Base-by-base conservation (phyloP, 2,888 invertebrate genomes). In the Euzetes globulus region DNA sequence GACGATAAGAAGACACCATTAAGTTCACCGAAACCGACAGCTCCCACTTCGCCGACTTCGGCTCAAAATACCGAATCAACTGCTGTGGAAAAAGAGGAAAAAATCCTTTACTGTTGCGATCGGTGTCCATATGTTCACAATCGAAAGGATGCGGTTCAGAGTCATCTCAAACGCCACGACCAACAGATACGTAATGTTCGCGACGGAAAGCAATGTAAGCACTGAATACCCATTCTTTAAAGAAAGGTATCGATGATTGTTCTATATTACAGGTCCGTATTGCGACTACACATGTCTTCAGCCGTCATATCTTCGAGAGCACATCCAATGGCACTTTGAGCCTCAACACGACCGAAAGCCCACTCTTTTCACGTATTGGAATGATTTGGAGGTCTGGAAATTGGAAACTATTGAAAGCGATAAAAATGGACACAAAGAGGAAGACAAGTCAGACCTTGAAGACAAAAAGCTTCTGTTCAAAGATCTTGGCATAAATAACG, bases 261-360 rank as follows among this genome's bases (percentile, higher is more conserved):
- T 41, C 4, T n/a, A n/a, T n/a, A 33, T 9, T 33, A 6, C 33
- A 41, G 41, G 41, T 83, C 87, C 89, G 27, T 89, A 90, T 82
- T 94, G 94, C 82, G 91, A 92, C 83, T 90, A 90, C 82, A 88
- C 89, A 29, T 90, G 90, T 33, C 87, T 88, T 4, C 90, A 90
- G 79, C 87, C 88, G 75, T 88, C 89, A 80, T 87, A 90, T 78
- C 84, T 92, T 47, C 86, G 89, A 58, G 92, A 92, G 79, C 94
- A 94, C 82, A 86, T 88, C 55, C 89, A 90, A 80, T 85, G 91
- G 72, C 93, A 93, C 82, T 91, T 92, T 78, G 78, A 79, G 73
- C 76, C 77, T 9, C 29, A 29, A 60, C 60, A 73, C 27, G 63
- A 63, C 19, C 63, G 63, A n/a, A 63, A 37, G n/a, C 63, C 63